Evolutionary conservation across 1,140 invertebrate species (phyloP), one percentile per base, ranked within the genome.

Genomic region (Ceratoteleas bidentatus): DNA sequence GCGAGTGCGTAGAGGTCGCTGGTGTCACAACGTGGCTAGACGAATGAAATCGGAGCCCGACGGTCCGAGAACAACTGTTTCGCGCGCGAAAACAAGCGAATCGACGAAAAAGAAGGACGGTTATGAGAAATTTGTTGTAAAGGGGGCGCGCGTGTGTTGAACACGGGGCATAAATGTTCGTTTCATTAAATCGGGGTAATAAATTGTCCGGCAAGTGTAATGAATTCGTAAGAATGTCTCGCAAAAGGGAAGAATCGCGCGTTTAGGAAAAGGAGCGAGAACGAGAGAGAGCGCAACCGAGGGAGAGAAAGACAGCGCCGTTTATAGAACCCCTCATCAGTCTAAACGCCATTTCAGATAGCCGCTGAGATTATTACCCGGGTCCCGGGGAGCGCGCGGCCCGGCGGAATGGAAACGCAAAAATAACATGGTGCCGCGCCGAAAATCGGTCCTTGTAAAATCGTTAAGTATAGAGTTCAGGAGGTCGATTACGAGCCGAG

Each of bases 321-420:
- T 88, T 91, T 90, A 88, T 91, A 91, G 90, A 90, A 91, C 89
- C 89, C 85, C 86, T 90, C 88, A 91, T 91, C 87, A 90, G 84
- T 81, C 85, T 90, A 90, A 90, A 90, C 79, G 87, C 84, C 84
- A 85, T 84, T 76, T 79, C 60, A 86, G 87, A 88, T 87, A 85
- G 85, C 86, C 84, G 84, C 70, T 83, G 83, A 85, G 85, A 85
- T 87, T 83, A 85, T 86, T 86, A 86, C 69, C 70, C 36, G 79
- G 54, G 49, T 56, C 65, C 62, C 49, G n/a, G 49, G 68, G 72
- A 43, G 50, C 15, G 69, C 56, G 56, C 68, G 52, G 69, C 58
- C 52, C 57, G 58, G 64, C 58, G 33, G 73, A 84, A 84, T 79
- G 75, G 82, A 87, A 87, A 87, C 86, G 80, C 73, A 88, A 84